Evolutionary conservation across 2,113 vertebrate genomes (phyloP), one percentile per base, ranked within the genome.

Genomic region (Spea bombifrons): DNA sequence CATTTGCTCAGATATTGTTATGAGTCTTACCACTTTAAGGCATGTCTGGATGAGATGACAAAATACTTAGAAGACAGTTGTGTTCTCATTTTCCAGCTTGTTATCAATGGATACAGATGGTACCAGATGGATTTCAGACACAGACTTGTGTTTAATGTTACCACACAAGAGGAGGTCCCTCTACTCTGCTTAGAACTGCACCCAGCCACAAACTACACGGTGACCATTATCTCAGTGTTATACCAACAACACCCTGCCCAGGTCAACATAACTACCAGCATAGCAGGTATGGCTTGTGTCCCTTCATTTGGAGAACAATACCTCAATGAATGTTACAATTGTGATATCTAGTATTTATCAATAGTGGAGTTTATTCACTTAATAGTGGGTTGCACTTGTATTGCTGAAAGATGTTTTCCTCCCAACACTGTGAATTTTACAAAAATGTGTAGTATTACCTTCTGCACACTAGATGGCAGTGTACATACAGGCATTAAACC

Each of bases 141-240:
- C 76, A 86, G 85, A 80, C 81, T 83, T 4, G 76, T 75, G 75
- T 88, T 82, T 77, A 86, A 89, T 66, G 75, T 95, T 76, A 94
- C 82, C n/a, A 94, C 90, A 8, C 87, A 78, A 61, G 90, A 89
- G 30, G 84, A 87, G n/a, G 78, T 82, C 80, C 89, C 94, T n/a
- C 82, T 90, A 4, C 53, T 95, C 64, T 98, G 96, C 83, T 89
- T 98, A 78, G 88, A 91, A 74, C 88, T 98, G 82, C 84, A 84
- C 17, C 92, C 94, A 1, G 90, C 91, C 47, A 93, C 95, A 83
- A 94, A 94, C 90, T 98, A 98, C 83, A 84, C 87, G 63, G 89
- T 98, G 84, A 91, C 91, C 50, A 75, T 98, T 76, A 93, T 84
- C 65, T 91, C 94, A 10, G 5, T 84, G 73, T 93, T 90, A 46